Conservation (phyloP, 2,888 invertebrate species). For the Oscheius sp. region DNA sequence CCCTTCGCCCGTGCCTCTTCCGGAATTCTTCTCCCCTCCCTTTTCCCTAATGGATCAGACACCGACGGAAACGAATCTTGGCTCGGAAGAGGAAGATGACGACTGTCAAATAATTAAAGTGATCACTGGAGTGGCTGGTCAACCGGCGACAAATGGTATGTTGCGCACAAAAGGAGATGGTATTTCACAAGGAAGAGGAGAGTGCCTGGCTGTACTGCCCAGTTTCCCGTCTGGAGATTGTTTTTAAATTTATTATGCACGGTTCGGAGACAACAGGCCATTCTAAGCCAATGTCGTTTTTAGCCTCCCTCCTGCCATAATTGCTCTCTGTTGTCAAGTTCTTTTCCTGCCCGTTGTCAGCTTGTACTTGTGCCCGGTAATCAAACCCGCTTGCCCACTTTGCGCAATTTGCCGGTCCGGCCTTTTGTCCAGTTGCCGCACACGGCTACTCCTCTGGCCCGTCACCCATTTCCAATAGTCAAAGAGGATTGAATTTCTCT, state of each 20-base stretch:
- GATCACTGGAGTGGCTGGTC: too few species aligned
- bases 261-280: too few species aligned
- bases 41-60: constrained; percentile 4
- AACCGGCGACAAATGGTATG: too few species aligned
- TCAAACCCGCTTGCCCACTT: not conserved
- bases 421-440: not conserved
- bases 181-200: too few species aligned
- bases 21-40: not conserved
- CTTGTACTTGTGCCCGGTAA: not conserved
- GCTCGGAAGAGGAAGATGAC: not conserved
- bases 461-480: constrained; percentile 20
- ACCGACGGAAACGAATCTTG: not conserved
- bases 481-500: constrained; percentile 21
- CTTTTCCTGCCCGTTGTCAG: not conserved
- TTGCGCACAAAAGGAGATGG: too few species aligned
- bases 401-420: constrained; percentile 20
- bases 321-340: not conserved
- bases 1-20: too few species aligned
- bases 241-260: too few species aligned
- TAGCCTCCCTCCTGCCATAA: too few species aligned
- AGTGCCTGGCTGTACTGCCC: too few species aligned
- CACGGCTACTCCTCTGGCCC: not conserved
- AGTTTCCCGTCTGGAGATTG: too few species aligned
- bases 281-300: too few species aligned
- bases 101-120: not conserved